A percentile compares a stretch with the other conserved stretches of the same genome.
Evolutionary conservation across 1,140 invertebrate species (phyloP).

Genomic region (Drosophila obscura): DNA sequence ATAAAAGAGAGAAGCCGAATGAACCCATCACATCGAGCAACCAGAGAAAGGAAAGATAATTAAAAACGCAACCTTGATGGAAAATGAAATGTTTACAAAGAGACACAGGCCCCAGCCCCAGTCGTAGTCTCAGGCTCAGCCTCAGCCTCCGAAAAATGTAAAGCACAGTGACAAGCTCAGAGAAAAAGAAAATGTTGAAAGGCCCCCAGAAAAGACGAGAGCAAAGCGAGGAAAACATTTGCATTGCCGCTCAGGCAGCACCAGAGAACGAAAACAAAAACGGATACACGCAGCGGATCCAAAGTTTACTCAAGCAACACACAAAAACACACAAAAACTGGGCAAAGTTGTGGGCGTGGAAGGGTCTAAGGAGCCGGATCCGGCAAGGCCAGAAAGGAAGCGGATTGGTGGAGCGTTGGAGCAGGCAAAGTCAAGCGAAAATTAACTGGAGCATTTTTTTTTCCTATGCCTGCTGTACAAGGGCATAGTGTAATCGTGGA

Average conservation of each 20-base stretch:
- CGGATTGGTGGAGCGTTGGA: not conserved
- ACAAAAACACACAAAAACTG: conserved; percentile 19
- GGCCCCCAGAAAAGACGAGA: conserved; percentile 51
- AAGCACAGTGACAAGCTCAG: conserved; percentile 61
- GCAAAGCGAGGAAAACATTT: conserved; percentile 47
- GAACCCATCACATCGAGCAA: conserved; percentile 61
- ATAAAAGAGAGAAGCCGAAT: conserved; percentile 22
- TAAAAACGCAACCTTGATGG: conserved; percentile 83
- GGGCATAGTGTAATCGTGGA: too few relatives aligned
- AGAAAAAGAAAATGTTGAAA: conserved; percentile 57
- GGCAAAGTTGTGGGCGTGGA: conserved; percentile 7
- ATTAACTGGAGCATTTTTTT: conserved; percentile 56
- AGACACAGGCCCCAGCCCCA: conserved; percentile 44
- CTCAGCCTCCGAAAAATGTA: conserved; percentile 23
- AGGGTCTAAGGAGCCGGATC: conserved; percentile 12
- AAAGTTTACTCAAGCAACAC: conserved; percentile 72
- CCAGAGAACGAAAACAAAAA: conserved; percentile 54
- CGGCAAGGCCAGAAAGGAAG: conserved; percentile 7
- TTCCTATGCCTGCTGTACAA: not conserved
- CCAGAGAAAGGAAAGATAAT: conserved; percentile 81
- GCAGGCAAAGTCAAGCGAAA: conserved; percentile 53
- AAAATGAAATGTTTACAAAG: conserved; percentile 82
- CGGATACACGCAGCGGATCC: conserved; percentile 76
- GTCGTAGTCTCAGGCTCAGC: conserved; percentile 17
- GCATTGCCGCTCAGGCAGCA: conserved; percentile 59